Evolutionary conservation across 1,140 invertebrate genomes (phyloP).

Genomic region (Cydia strobilella): DNA sequence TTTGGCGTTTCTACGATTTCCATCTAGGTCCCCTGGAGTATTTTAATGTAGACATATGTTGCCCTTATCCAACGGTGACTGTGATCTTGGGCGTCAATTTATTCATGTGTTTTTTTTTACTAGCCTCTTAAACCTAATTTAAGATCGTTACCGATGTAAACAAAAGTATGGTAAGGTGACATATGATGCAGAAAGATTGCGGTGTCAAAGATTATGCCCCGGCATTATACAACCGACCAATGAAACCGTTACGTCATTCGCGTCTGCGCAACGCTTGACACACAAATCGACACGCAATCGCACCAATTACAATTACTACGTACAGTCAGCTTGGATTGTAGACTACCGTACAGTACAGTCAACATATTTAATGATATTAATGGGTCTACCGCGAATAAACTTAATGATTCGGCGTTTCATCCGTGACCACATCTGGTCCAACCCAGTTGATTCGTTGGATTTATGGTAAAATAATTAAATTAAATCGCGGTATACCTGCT

Average conservation of each 20-base stretch:
- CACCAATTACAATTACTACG: constrained; percentile 35
- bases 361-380: too few relatives aligned
- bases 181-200: constrained; percentile 53
- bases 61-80: too few relatives aligned
- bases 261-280: constrained; percentile 57
- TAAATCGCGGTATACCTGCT: too few relatives aligned
- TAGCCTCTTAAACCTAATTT: constrained; percentile 15
- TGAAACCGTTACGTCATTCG: constrained; percentile 58
- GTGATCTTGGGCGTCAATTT: too few relatives aligned
- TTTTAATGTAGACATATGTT: too few relatives aligned
- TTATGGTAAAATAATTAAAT: too few relatives aligned
- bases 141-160: neutral
- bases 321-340: constrained; percentile 15
- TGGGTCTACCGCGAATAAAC: too few relatives aligned
- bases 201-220: constrained; percentile 55
- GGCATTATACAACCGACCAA: constrained; percentile 55
- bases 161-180: constrained; percentile 34
- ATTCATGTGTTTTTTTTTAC: neutral
- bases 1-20: too few relatives aligned
- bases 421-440: too few relatives aligned
- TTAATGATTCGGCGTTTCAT: too few relatives aligned
- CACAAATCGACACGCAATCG: constrained; percentile 61
- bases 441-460: too few relatives aligned
- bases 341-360: constrained; percentile 2
- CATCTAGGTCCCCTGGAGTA: too few relatives aligned